Base-by-base conservation (phyloP, 2,113 vertebrate species). In the Pontoporia blainvillei region DNA sequence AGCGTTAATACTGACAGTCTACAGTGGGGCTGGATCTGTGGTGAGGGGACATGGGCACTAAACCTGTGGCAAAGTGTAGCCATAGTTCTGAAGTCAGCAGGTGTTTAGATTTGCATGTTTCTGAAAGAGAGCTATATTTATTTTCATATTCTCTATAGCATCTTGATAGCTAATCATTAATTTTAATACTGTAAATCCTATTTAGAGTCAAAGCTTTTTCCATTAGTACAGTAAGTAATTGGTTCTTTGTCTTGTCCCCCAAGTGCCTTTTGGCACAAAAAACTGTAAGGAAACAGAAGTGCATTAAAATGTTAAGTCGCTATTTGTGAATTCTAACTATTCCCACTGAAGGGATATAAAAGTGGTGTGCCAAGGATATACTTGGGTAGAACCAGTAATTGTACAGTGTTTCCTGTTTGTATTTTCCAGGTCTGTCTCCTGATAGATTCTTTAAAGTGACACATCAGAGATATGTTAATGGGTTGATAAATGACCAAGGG, bases 151-250 rank as follows among this genome's bases (percentile, higher is more conserved):
- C 54, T 96, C 49, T 71, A 36, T 91, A 25, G 41, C 49, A 93
- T 86, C 31, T 93, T 86, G 91, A 23, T 62, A 89, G 52, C 29
- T 81, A 83, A 84, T 73, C 25, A 86, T 79, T 95, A 72, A 89
- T 96, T 97, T 95, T 75, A 93, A 86, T 73, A 57, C 59, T 85
- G n/a, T 94, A 46, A 91, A 84, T 94, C 44, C 78, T 81, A 75
- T 84, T 94, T 90, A 93, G 18, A 94, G 23, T 6, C 52, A 84
- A 64, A 61, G 9, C 34, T 61, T 67, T 46, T 86, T 83, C 67
- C 17, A 46, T 82, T 64, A 82, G 34, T 75, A 67, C 8, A 41
- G 21, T 75, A 49, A 89, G n/a, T 73, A 95, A 46, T 93, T 69
- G 13, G 8, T 82, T 79, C 11, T 76, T 79, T 73, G 69, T 67